Percentiles rank a stretch among this genome's conserved stretches.
Conservation (phyloP, 2,113 vertebrate species). For the Rhodinocichla rosea region DNA sequence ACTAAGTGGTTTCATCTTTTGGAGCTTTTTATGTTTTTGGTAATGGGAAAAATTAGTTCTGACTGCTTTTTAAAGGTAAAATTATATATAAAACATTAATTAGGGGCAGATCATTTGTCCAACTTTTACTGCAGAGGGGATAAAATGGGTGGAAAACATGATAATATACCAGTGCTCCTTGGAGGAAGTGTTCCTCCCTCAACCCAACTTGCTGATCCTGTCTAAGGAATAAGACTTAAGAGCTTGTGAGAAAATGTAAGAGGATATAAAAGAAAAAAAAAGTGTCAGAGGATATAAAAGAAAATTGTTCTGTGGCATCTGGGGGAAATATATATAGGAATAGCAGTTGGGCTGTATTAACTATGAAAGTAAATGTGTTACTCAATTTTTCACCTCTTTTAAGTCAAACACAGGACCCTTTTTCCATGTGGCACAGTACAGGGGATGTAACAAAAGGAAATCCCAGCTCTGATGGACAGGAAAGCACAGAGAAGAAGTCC, state of each 20-base stretch:
- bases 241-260: constrained; percentile 34
- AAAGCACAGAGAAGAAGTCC: neutral
- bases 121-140: constrained; percentile 31
- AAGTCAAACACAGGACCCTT: neutral
- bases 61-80: constrained; percentile 41
- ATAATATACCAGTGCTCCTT: neutral
- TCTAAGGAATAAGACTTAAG: constrained; percentile 20
- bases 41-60: constrained; percentile 51
- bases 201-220: constrained; percentile 21
- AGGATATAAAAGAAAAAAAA: constrained; percentile 38
- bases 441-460: neutral
- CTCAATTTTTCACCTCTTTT: neutral
- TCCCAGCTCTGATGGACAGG: neutral
- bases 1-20: constrained; percentile 50
- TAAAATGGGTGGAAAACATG: constrained; percentile 58
- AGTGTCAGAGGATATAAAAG: constrained; percentile 33
- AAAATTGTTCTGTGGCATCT: constrained; percentile 31
- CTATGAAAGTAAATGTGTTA: neutral
- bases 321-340: neutral
- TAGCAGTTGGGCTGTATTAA: neutral
- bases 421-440: neutral
- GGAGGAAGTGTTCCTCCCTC: constrained; percentile 39
- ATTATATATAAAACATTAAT: constrained; percentile 38
- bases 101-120: constrained; percentile 21
- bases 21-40: neutral